Evolutionary conservation across 1,140 invertebrate genomes (phyloP).

Genomic region (Psix sp.): DNA sequence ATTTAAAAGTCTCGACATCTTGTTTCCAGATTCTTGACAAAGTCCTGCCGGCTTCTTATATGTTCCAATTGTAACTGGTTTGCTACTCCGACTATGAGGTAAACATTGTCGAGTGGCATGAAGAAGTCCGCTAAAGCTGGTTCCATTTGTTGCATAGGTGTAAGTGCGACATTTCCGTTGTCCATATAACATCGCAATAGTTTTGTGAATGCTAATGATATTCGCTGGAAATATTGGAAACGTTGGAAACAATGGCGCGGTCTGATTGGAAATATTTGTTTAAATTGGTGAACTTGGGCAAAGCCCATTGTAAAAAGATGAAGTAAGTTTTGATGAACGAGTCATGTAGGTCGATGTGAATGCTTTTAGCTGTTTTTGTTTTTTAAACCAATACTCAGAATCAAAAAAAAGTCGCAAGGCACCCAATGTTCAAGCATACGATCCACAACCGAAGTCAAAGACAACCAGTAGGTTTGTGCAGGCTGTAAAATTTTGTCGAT

Average conservation of each 20-base stretch:
- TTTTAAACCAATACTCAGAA: background rate
- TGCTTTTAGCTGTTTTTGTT: slow-evolving; percentile 7
- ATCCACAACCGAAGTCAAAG: background rate
- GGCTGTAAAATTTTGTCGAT: slow-evolving; percentile 9
- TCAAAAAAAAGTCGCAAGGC: slow-evolving; percentile 9
- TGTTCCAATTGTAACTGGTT: slow-evolving; percentile 6
- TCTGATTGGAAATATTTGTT: slow-evolving; percentile 25
- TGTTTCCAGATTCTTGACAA: background rate
- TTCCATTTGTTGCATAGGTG: slow-evolving; percentile 2
- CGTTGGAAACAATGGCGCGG: background rate
- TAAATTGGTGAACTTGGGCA: slow-evolving; percentile 17
- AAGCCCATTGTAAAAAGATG: slow-evolving; percentile 8
- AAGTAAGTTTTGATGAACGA: slow-evolving; percentile 15
- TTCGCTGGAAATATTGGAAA: slow-evolving; percentile 10
- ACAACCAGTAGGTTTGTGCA: slow-evolving; percentile 13
- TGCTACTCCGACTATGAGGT: slow-evolving; percentile 8
- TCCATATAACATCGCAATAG: slow-evolving; percentile 4
- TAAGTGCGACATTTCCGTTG: background rate
- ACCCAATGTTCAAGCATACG: slow-evolving; percentile 14
- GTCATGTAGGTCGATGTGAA: slow-evolving; percentile 10
- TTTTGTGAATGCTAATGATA: slow-evolving; percentile 1
- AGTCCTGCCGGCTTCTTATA: background rate
- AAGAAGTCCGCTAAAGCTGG: background rate
- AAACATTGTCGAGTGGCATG: slow-evolving; percentile 6
- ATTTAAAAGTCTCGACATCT: slow-evolving; percentile 1